Conservation (phyloP, 2,888 invertebrate genomes). For the Terebella lapidaria region DNA sequence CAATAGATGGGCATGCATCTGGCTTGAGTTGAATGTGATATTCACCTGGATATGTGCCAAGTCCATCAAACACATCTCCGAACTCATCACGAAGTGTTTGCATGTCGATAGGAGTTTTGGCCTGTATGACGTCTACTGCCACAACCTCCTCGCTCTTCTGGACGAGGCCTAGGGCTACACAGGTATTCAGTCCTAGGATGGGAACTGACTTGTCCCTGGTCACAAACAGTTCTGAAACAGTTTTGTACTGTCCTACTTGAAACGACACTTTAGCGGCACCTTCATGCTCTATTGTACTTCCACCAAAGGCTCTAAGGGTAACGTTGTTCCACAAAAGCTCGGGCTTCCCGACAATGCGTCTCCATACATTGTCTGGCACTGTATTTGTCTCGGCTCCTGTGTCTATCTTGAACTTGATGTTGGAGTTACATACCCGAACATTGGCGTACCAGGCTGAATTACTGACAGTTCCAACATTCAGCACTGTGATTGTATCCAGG, state of each 20-base stretch:
- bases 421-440: not conserved
- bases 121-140: not conserved
- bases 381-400: not conserved
- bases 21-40: not conserved
- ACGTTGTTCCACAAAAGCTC: not conserved
- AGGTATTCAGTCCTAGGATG: not conserved
- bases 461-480: not conserved
- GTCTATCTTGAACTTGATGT: not conserved
- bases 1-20: not conserved
- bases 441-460: not conserved
- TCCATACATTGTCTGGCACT: not conserved
- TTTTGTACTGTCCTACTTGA: no score
- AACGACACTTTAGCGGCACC: not conserved
- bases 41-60: not conserved
- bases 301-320: not conserved
- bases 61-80: not conserved
- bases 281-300: not conserved
- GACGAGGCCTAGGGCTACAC: not conserved
- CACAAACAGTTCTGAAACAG: not conserved
- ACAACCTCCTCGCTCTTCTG: not conserved
- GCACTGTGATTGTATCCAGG: not conserved
- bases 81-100: no score
- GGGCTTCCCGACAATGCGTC: not conserved
- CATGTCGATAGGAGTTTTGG: not conserved
- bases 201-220: not conserved